Base-by-base conservation (phyloP, 1,140 invertebrate species). In the Euglossa dilemma region DNA sequence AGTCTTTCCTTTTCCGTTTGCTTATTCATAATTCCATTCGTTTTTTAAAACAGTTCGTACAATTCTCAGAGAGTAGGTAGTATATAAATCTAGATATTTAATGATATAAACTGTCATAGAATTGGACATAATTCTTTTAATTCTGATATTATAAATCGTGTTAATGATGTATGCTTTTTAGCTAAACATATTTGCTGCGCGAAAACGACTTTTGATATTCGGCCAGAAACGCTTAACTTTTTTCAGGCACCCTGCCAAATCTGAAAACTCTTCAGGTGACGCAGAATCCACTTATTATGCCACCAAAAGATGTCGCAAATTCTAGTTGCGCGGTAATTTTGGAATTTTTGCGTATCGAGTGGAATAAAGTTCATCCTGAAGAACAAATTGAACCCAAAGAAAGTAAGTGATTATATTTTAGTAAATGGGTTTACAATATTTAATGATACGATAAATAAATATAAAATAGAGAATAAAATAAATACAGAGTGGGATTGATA, bases 271-370 rank as follows among this genome's bases (percentile, higher is more conserved):
- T 96, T 43, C 95, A 95, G 84, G 82, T 95, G 23, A 91, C 89
- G 23, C 91, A 94, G 23, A 96, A 96, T 91, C 95, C 95, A 16
- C 75, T 96, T 11, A 89, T 75, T n/a, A 95, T 91, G 86, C 95
- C 95, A 11, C 92, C 94, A 36, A 88, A 86, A 63, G 91, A 95
- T 52, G 89, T 96, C 14, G 74, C 95, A 23, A 90, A 90, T 56
- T 92, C 90, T 3, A 95, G 95, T 66, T 94, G 90, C 56, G 76
- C 78, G 18, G 92, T 90, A 50, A 88, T 95, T 50, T 84, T 95
- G 5, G 91, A 91, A 71, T 95, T 92, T 91, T 90, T 96, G 47
- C 87, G 94, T 52, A 90, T 89, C 14, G 93, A 95, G 91, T 95
- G 93, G 93, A 93, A 93, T 73, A 88, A 83, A 72, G 64, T 71